Percentiles rank a stretch among this genome's conserved stretches.
phyloP scores from a whole-genome alignment of 2,797 vertebrate genomes.

The Nasua narica region DNA sequence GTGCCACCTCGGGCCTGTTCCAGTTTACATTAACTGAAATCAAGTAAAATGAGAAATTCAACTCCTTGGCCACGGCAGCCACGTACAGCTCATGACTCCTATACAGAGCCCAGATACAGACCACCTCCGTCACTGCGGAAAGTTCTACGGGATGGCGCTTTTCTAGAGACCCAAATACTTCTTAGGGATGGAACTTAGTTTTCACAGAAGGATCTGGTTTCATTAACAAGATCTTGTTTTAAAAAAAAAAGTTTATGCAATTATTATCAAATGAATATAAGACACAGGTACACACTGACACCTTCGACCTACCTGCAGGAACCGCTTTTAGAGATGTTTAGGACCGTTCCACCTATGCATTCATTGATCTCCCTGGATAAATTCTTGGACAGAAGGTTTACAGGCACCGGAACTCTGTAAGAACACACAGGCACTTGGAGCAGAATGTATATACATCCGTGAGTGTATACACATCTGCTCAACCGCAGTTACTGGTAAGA shows the following conservation, averaged over 20 bases:
- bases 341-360: conserved; percentile 87
- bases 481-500: neutral
- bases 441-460: fast-evolving
- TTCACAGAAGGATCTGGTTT: neutral
- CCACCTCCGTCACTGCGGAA: neutral
- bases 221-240: neutral
- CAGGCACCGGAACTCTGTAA: conserved; percentile 88
- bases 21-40: neutral
- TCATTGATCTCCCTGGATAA: conserved; percentile 86
- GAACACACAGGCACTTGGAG: neutral
- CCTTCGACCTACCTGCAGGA: conserved; percentile 90
- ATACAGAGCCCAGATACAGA: fast-evolving
- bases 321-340: conserved; percentile 91
- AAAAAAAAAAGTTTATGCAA: neutral
- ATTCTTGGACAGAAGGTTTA: conserved; percentile 89
- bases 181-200: neutral
- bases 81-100: neutral
- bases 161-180: neutral
- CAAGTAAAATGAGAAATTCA: neutral
- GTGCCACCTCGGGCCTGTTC: neutral
- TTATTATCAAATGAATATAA: neutral
- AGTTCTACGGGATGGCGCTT: neutral
- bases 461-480: neutral
- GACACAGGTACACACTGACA: neutral
- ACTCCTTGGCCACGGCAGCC: neutral